Base-by-base conservation (phyloP, 2,888 invertebrate species). In the Scaptomyza polygonia region DNA sequence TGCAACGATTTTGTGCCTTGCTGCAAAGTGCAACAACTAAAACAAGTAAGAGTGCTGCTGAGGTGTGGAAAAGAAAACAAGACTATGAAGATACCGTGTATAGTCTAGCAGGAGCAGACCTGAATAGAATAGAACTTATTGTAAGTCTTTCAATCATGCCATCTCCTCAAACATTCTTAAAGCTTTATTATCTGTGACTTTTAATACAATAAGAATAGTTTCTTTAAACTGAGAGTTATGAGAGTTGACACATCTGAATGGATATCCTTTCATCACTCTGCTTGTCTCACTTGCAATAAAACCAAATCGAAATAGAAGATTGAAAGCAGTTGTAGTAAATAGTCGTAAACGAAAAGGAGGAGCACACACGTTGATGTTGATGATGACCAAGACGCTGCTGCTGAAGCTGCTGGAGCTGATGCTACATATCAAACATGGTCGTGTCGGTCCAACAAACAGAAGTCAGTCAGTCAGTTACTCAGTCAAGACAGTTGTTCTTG, bases 361-460 rank as follows among this genome's bases (percentile, higher is more conserved):
- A 7, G 34, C 21, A 25, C 64, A 53, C 39, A 39, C 39, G 14
- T n/a, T 5, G 48, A 32, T 53, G 36, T 76, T 67, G 77, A 66
- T 75, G 65, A 72, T 72, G 79, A 49, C 58, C 62, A 55, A 72
- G 77, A 72, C 75, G 80, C 77, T 66, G 79, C 64, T 36, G 32
- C 32, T 11, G n/a, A 27, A 12, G 29, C 9, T 29, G 29, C 9
- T 29, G 8, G 14, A 7, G 14, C 14, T 79, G 79, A 64, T 84
- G 87, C 71, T 84, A 84, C 84, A 84, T 83, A 84, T 84, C 87
- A 84, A 87, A 84, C 87, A 87, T 84, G 75, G 82, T 84, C 87
- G 86, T 79, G 85, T 87, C 86, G 87, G 87, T 83, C 85, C 87
- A 87, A 85, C 82, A 83, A 83, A 83, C 82, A 83, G 86, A 83